Evolutionary conservation across 2,888 invertebrate species (phyloP), one percentile per base, ranked within the genome.

Genomic region (Monochamus alternatus): DNA sequence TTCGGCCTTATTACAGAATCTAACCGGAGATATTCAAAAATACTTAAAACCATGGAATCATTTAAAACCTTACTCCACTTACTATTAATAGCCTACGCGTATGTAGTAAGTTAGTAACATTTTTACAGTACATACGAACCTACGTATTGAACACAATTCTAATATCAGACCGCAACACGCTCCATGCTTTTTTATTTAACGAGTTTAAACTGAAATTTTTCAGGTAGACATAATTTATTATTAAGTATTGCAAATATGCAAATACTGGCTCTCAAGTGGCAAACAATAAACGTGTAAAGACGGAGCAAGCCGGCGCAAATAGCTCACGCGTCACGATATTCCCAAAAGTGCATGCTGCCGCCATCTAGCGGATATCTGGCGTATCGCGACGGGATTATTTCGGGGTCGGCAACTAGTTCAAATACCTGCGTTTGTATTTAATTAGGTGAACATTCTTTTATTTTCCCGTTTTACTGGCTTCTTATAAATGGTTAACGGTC

Each of bases 401-500:
- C 55, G 22, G 55, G 55, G 22, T 30, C 69, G 22, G 69, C 69
- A 32, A 47, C n/a, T 60, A 59, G 30, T 69, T 69, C n/a, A 60
- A 69, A 60, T 60, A 51, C 65, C 47, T 65, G 22, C 65, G n/a
- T 55, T 55, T 14, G 55, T 14, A 55, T 55, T 55, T 65, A 60
- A 60, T 69, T 60, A 47, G 47, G 51, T n/a, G 30, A 59, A 44
- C 47, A 30, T 60, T 47, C 60, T 60, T 55, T 44, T 58, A 43
- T 68, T 68, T 68, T 68, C 43, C 59, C 58, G 68, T 59, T 44
- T 59, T 59, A 44, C 59, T 38, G 10, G 14, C 69, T 47, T n/a
- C 44, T 69, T 69, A 59, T 44, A 59, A 60, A 43, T 12, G 69
- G 32, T 31, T 69, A 69, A 60, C 31, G 69, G 69, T 47, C 31